These are phyloP conservation scores for Merodon equestris DNA, from an alignment of 2,888 invertebrate species.

Conservation along the genomic window DNA sequence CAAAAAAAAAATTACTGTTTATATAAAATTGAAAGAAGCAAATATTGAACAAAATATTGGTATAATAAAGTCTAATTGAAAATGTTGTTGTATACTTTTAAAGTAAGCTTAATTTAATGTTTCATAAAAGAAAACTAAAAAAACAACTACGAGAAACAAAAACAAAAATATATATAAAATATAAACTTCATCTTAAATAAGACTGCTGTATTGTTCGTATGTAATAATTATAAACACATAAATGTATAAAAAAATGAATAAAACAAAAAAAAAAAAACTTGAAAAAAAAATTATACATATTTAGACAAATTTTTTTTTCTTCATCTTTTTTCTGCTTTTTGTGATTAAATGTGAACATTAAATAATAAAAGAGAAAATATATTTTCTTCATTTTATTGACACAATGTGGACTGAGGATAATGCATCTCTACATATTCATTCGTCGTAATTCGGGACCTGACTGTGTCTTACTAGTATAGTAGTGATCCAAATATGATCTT, in stretches of 20 bases:
- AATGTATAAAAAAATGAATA: slow-evolving; percentile 69
- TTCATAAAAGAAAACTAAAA: slow-evolving; percentile 53
- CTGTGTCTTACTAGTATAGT: too few relatives aligned
- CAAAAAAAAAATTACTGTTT: too few relatives aligned
- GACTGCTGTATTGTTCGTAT: slow-evolving; percentile 79
- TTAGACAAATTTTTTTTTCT: slow-evolving; percentile 64
- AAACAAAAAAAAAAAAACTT: slow-evolving; percentile 64
- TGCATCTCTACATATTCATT: too few relatives aligned
- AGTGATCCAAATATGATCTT: too few relatives aligned
- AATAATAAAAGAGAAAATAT: slow-evolving; percentile 67
- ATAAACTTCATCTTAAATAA: slow-evolving; percentile 77
- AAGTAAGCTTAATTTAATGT: slow-evolving; percentile 68
- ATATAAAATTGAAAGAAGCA: slow-evolving; percentile 30
- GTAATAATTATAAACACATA: slow-evolving; percentile 75
- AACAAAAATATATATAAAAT: slow-evolving; percentile 70
- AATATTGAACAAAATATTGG: slow-evolving; percentile 60
- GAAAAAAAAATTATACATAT: slow-evolving; percentile 65
- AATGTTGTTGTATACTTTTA: slow-evolving; percentile 66
- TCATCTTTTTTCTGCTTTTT: slow-evolving; percentile 66
- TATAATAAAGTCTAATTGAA: slow-evolving; percentile 27
- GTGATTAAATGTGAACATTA: slow-evolving; percentile 68
- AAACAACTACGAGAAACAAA: slow-evolving; percentile 68
- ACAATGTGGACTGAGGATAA: slow-evolving; percentile 20
- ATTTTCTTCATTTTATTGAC: slow-evolving; percentile 67
- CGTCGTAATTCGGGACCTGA: too few relatives aligned